phyloP scores from a whole-genome alignment of 30 jellyfish, hydroid and myxozoan genomes.

The Pelagia noctiluca region DNA sequence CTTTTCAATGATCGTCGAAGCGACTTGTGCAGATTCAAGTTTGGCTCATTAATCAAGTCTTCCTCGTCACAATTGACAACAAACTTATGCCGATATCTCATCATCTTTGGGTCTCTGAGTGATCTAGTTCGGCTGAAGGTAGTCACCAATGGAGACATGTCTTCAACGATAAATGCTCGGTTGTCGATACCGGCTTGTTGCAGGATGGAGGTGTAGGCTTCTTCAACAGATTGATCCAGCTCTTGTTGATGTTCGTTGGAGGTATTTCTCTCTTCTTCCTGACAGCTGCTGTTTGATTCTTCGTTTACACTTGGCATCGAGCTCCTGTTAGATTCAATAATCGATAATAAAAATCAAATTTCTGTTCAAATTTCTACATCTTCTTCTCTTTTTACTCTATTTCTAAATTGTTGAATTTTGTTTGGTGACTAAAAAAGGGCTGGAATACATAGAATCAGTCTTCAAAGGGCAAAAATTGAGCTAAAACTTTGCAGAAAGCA shows the following conservation, averaged over 20 bases:
- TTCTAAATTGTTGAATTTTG: too few relatives aligned
- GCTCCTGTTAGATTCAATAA: too few relatives aligned
- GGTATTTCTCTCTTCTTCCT: too few relatives aligned
- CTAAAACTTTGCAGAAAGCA: too few relatives aligned
- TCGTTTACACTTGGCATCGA: too few relatives aligned
- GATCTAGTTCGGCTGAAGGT: slow-evolving; percentile 48
- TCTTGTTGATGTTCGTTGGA: slow-evolving; percentile 17
- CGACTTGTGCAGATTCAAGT: slow-evolving; percentile 58
- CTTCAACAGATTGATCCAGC: slow-evolving; percentile 60
- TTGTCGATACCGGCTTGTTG: slow-evolving; percentile 75
- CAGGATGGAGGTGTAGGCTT: slow-evolving; percentile 42
- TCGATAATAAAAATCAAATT: too few relatives aligned
- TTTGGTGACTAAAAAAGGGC: too few relatives aligned
- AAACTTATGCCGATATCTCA: slow-evolving; percentile 64
- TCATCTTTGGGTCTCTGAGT: slow-evolving; percentile 44
- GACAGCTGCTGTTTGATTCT: too few relatives aligned
- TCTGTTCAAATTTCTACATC: too few relatives aligned
- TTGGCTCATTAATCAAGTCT: slow-evolving; percentile 43
- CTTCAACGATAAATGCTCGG: slow-evolving; percentile 63
- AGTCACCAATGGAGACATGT: slow-evolving; percentile 44
- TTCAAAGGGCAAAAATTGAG: too few relatives aligned
- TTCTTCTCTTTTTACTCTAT: too few relatives aligned
- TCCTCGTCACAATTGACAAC: slow-evolving; percentile 69
- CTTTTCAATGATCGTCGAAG: slow-evolving; percentile 59
- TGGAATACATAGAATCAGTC: too few relatives aligned